phyloP scores from a whole-genome alignment of 2,113 vertebrate species.

The Elaphurus davidianus region DNA sequence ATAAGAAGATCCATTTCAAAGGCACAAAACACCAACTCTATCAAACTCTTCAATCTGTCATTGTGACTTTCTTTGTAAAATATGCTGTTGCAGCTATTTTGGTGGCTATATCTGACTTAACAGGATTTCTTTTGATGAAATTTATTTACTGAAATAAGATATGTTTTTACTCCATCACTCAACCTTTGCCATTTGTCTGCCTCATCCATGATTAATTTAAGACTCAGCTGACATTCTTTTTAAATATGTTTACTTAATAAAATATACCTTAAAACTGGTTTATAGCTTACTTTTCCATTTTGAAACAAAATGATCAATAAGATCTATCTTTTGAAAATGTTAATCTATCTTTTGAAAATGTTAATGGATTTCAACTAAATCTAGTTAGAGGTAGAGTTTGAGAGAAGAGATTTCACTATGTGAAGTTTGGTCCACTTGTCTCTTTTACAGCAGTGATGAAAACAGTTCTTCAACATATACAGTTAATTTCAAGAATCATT shows the following conservation, averaged over 20 bases:
- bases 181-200: conserved; percentile 44
- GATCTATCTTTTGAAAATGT: conserved; percentile 16
- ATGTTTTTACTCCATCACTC: conserved; percentile 34
- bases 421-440: neutral
- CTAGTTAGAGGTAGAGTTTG: neutral
- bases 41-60: conserved; percentile 46
- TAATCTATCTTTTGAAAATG: conserved; percentile 41
- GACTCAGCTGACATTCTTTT: conserved; percentile 19
- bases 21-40: conserved; percentile 42
- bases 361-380: conserved; percentile 43
- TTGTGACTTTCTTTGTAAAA: conserved; percentile 49
- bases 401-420: neutral
- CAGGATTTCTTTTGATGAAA: conserved; percentile 32
- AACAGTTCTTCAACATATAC: neutral
- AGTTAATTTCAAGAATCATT: conserved; percentile 13
- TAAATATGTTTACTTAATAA: conserved; percentile 42
- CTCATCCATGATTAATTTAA: conserved; percentile 46
- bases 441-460: conserved; percentile 9
- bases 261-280: neutral
- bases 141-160: conserved; percentile 53
- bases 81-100: neutral
- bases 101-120: conserved; percentile 21
- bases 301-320: conserved; percentile 18
- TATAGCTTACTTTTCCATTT: conserved; percentile 20
- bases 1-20: conserved; percentile 52